phyloP scores from a whole-genome alignment of 2,888 invertebrate genomes.

The Sipha maydis region DNA sequence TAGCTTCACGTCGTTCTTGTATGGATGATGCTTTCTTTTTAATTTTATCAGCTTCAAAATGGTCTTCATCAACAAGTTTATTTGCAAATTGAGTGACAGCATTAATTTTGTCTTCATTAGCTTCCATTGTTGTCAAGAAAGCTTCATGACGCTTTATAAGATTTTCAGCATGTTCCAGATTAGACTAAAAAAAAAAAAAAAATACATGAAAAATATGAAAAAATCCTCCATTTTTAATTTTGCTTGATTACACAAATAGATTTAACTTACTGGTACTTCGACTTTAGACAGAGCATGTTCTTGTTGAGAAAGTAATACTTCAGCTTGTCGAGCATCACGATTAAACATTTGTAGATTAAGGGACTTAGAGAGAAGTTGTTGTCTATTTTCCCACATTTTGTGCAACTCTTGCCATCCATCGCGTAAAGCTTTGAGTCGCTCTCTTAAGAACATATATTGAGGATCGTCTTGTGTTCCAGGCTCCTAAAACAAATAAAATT shows the following conservation, averaged over 20 bases:
- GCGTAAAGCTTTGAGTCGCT: slow-evolving; percentile 95
- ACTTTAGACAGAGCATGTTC: slow-evolving; percentile 97
- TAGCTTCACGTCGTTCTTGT: slow-evolving; percentile 86
- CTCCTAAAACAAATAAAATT: slow-evolving; percentile 54
- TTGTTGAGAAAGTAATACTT: slow-evolving; percentile 96
- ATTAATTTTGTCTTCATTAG: slow-evolving; percentile 99
- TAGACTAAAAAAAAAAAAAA: slow-evolving; percentile 68
- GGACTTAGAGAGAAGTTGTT: slow-evolving; percentile 92
- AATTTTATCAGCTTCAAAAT: slow-evolving; percentile 96
- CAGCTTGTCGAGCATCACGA: slow-evolving; percentile 96
- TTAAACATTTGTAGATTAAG: slow-evolving; percentile 95
- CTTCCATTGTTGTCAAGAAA: slow-evolving; percentile 99
- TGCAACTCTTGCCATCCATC: slow-evolving; percentile 99
- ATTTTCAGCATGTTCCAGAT: slow-evolving; percentile 97
- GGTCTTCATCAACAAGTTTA: slow-evolving; percentile 88
- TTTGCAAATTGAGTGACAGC: slow-evolving; percentile 94
- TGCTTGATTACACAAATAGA: not conserved
- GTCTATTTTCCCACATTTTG: slow-evolving; percentile 99
- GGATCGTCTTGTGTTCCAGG: slow-evolving; percentile 87
- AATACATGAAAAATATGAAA: no score
- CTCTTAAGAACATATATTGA: slow-evolving; percentile 99
- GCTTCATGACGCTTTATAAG: slow-evolving; percentile 97
- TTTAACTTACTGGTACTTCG: slow-evolving; percentile 81
- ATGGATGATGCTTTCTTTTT: slow-evolving; percentile 96
- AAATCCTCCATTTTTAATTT: not conserved